Conservation (phyloP, 2,797 vertebrate species). For the Cossypha dichroa region DNA sequence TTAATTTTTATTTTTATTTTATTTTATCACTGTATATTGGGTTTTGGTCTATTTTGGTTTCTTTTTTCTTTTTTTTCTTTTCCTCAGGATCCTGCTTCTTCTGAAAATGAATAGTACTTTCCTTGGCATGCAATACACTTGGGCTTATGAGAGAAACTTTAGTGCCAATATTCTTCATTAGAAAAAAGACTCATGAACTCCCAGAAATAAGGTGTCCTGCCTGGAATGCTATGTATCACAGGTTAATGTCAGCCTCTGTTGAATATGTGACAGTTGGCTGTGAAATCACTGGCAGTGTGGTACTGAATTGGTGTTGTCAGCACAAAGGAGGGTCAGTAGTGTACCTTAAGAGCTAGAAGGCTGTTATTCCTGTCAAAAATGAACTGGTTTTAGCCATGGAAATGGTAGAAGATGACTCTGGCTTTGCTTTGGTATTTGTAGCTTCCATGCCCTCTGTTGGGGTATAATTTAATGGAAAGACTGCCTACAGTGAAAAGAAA, state of each 20-base stretch:
- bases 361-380: background rate
- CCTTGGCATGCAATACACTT: background rate
- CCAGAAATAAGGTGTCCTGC: background rate
- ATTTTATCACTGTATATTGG: background rate
- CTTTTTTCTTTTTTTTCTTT: background rate
- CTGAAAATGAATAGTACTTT: background rate
- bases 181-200: background rate
- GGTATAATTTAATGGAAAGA: background rate
- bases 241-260: background rate
- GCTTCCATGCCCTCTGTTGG: background rate
- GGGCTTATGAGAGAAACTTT: background rate
- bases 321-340: background rate
- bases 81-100: background rate
- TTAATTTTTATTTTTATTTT: too few species aligned
- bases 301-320: background rate
- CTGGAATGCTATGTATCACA: background rate
- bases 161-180: background rate
- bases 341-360: background rate
- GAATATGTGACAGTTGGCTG: background rate
- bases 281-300: background rate
- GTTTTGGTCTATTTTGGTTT: background rate
- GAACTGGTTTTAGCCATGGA: background rate
- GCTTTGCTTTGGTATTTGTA: background rate
- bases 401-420: background rate
- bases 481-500: background rate